phyloP scores from a whole-genome alignment of 2,888 invertebrate genomes.

The Epinotia demarniana region DNA sequence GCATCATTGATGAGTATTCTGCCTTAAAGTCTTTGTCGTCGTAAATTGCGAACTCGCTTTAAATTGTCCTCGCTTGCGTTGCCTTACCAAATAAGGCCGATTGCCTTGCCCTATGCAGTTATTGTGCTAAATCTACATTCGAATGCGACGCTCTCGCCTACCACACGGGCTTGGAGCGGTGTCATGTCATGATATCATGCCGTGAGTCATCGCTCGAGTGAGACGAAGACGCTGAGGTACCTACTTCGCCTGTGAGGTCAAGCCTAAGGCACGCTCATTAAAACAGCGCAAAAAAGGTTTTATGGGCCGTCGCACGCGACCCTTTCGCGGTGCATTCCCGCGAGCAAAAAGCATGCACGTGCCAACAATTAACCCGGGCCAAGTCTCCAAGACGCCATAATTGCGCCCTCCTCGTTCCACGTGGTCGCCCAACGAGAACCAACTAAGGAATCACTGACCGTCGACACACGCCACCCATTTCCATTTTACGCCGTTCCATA shows the following conservation, averaged over 20 bases:
- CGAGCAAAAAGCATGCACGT: slow-evolving; percentile 75
- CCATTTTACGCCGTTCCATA: slow-evolving; percentile 57
- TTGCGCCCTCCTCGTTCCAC: slow-evolving; percentile 66
- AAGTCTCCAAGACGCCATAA: slow-evolving; percentile 56
- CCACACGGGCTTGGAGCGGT: slow-evolving; percentile 60
- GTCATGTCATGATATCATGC: slow-evolving; percentile 74
- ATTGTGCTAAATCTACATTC: slow-evolving; percentile 42
- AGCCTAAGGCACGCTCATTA: slow-evolving; percentile 69
- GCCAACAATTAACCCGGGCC: slow-evolving; percentile 78
- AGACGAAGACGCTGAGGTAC: slow-evolving; percentile 63
- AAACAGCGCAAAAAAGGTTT: slow-evolving; percentile 67
- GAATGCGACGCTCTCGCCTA: slow-evolving; percentile 35
- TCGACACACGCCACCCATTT: slow-evolving; percentile 69
- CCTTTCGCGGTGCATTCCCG: slow-evolving; percentile 66
- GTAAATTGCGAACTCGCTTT: slow-evolving; percentile 2
- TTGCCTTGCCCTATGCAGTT: slow-evolving; percentile 49
- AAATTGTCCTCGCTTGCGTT: slow-evolving; percentile 46
- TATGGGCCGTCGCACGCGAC: slow-evolving; percentile 68
- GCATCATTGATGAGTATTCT: background rate
- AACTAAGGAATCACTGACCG: slow-evolving; percentile 67
- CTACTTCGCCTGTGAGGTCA: slow-evolving; percentile 65
- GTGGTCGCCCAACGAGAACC: slow-evolving; percentile 72
- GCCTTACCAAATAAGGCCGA: slow-evolving; percentile 53
- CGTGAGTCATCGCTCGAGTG: slow-evolving; percentile 71
- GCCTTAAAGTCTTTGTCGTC: slow-evolving; percentile 10